A percentile compares a stretch with the other conserved stretches of the same genome.
phyloP scores from a whole-genome alignment of 2,113 vertebrate genomes.

The Nibea coibor region DNA sequence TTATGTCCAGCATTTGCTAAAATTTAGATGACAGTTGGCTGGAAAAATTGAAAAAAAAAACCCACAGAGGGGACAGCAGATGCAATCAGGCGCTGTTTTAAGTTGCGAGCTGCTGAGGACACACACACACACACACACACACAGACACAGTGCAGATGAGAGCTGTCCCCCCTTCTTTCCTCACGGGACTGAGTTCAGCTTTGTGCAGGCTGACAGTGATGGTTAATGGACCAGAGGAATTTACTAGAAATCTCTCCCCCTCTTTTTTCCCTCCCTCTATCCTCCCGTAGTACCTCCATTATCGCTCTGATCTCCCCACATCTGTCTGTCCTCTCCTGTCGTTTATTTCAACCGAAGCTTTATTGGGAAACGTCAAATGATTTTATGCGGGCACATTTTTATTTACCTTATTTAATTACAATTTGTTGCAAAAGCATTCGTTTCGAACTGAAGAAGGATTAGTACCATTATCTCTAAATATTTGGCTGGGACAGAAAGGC shows the following conservation, averaged over 20 bases:
- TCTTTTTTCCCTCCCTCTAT: background rate
- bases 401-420: background rate
- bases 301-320: background rate
- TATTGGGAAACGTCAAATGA: background rate
- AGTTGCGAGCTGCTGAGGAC: conserved; percentile 59
- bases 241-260: conserved; percentile 51
- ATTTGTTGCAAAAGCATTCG: background rate
- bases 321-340: background rate
- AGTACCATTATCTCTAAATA: background rate
- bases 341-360: background rate
- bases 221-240: conserved; percentile 51
- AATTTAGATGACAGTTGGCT: conserved; percentile 10
- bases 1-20: background rate
- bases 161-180: conserved; percentile 28
- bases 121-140: conserved; percentile 6
- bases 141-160: too few relatives aligned
- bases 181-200: conserved; percentile 33
- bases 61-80: conserved; percentile 36
- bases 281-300: background rate
- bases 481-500: background rate
- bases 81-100: conserved; percentile 60
- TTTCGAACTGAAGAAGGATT: background rate
- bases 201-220: conserved; percentile 45
- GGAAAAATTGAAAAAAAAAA: conserved; percentile 11
- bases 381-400: background rate